Evolutionary conservation across 2,797 vertebrate genomes (phyloP).

Genomic region (Acomys russatus): DNA sequence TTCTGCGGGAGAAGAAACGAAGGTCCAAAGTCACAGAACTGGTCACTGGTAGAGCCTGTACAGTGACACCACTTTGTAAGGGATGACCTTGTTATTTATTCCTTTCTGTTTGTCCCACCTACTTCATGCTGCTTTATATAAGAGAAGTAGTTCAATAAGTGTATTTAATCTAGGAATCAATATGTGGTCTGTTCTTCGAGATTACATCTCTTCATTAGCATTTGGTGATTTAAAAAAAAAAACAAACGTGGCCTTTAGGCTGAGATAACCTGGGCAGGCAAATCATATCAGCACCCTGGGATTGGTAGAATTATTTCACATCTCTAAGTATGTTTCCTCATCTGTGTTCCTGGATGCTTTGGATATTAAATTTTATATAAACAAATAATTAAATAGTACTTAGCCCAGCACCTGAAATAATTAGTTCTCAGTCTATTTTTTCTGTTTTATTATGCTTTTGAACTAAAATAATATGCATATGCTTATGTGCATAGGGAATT

Average conservation of each 20-base stretch:
- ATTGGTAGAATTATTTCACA: neutral
- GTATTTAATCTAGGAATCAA: constrained; percentile 39
- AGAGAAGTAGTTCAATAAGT: constrained; percentile 28
- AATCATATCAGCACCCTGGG: neutral
- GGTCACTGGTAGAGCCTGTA: neutral
- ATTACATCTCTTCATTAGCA: neutral
- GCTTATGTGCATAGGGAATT: neutral
- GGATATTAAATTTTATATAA: constrained; percentile 22
- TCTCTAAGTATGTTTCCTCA: constrained; percentile 49
- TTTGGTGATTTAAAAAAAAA: constrained; percentile 44
- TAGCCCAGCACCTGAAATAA: constrained; percentile 39
- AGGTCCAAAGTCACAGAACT: neutral
- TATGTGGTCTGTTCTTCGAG: constrained; percentile 22
- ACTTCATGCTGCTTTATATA: neutral
- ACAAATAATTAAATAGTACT: neutral
- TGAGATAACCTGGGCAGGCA: neutral
- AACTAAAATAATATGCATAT: constrained; percentile 39
- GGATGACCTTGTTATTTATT: constrained; percentile 24
- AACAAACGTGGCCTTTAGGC: constrained; percentile 3
- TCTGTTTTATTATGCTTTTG: constrained; percentile 60
- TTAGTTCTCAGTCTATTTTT: constrained; percentile 49
- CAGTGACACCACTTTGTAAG: neutral
- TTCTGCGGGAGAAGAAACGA: neutral
- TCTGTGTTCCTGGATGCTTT: constrained; percentile 29
- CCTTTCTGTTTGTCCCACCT: neutral